Conservation (phyloP, 1,140 invertebrate genomes). For the Nymphalis io region DNA sequence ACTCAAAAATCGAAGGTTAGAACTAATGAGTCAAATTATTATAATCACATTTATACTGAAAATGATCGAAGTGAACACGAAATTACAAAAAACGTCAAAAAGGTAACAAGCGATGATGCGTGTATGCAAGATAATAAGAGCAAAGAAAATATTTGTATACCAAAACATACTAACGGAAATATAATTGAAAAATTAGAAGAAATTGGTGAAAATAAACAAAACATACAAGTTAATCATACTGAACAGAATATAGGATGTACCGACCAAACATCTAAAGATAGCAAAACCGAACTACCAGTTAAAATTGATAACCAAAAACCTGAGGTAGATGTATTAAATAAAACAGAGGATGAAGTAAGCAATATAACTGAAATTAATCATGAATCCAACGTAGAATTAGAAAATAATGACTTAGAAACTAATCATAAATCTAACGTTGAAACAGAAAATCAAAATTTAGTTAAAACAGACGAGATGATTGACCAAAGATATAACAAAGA, state of each 20-base stretch:
- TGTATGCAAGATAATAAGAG: not conserved
- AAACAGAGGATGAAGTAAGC: not conserved
- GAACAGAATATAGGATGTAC: not conserved
- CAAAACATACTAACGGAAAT: constrained; percentile 12
- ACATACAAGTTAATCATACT: not conserved
- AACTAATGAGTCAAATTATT: not conserved
- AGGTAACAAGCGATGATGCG: not conserved
- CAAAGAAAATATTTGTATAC: constrained; percentile 13
- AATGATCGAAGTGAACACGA: not conserved
- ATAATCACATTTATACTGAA: not conserved
- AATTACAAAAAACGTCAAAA: not conserved
- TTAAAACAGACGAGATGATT: not conserved
- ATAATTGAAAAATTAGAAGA: constrained; percentile 16
- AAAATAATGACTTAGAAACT: not conserved
- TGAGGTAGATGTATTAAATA: not conserved
- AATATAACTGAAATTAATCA: not conserved
- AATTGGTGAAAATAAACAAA: constrained; percentile 10
- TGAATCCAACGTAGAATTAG: not conserved
- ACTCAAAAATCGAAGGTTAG: not conserved
- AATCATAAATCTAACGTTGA: not conserved
- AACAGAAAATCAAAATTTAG: not conserved
- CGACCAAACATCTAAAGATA: not conserved
- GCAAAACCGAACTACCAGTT: not conserved
- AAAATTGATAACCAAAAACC: not conserved
- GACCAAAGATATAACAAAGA: not conserved